A percentile compares a stretch with the other conserved stretches of the same genome.
Conservation (phyloP, 1,140 invertebrate species). For the Drosophila insularis region DNA sequence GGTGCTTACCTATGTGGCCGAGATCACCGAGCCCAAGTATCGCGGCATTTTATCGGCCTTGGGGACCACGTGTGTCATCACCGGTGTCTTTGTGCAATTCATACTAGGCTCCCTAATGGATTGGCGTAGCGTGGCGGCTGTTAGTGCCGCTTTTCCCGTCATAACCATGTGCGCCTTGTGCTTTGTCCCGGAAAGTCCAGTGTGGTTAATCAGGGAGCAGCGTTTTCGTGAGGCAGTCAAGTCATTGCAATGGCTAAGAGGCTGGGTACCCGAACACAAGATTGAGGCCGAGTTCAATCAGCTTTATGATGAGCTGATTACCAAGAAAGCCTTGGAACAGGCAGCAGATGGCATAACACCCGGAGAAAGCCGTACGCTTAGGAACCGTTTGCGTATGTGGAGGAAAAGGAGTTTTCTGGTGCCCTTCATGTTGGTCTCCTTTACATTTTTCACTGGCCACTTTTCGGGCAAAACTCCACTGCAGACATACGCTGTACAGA, state of each 20-base stretch:
- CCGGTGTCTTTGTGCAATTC: slow-evolving; percentile 88
- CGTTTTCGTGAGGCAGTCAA: slow-evolving; percentile 85
- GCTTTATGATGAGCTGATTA: slow-evolving; percentile 83
- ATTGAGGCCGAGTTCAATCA: slow-evolving; percentile 85
- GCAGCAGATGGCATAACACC: slow-evolving; percentile 41
- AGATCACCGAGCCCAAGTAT: slow-evolving; percentile 90
- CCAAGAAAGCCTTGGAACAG: slow-evolving; percentile 67
- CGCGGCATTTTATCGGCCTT: slow-evolving; percentile 89
- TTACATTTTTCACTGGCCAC: slow-evolving; percentile 87
- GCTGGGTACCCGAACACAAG: slow-evolving; percentile 85
- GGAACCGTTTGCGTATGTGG: slow-evolving; percentile 63
- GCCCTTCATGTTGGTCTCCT: slow-evolving; percentile 86
- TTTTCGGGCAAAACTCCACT: slow-evolving; percentile 89
- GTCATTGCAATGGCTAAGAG: slow-evolving; percentile 87
- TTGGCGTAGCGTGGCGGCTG: slow-evolving; percentile 88
- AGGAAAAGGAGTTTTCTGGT: slow-evolving; percentile 83
- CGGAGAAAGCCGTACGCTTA: slow-evolving; percentile 31
- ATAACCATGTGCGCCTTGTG: slow-evolving; percentile 86
- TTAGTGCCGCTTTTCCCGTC: slow-evolving; percentile 87
- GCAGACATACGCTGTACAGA: slow-evolving; percentile 88
- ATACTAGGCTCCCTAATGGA: slow-evolving; percentile 87
- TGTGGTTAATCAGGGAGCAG: slow-evolving; percentile 88
- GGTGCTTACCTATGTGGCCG: slow-evolving; percentile 91
- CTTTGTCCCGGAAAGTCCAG: slow-evolving; percentile 90
- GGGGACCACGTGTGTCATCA: slow-evolving; percentile 88